These are phyloP conservation scores for Apogon talboti DNA, from an alignment of 2,797 vertebrate species.

Conservation along the genomic window DNA sequence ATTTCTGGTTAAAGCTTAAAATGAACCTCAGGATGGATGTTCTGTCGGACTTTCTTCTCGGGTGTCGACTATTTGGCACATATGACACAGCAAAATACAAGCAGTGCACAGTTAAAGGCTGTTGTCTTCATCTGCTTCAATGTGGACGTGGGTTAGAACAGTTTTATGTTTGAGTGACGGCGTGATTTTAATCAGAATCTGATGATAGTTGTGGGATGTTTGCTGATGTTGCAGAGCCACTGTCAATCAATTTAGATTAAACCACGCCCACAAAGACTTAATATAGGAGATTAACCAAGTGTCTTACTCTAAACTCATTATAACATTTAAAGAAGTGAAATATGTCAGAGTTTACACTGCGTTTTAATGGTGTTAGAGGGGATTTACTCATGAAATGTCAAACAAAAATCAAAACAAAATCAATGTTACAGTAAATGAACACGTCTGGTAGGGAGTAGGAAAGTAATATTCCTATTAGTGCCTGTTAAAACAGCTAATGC, in stretches of 20 bases:
- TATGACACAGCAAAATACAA: constrained; percentile 44
- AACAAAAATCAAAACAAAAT: constrained; percentile 19
- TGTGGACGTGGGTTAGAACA: too few relatives aligned
- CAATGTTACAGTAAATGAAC: constrained; percentile 36
- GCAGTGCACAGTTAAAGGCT: constrained; percentile 33
- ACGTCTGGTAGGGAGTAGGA: too few relatives aligned
- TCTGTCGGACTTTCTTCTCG: constrained; percentile 55
- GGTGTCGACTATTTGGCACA: constrained; percentile 54
- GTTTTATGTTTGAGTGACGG: too few relatives aligned
- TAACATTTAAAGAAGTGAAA: not conserved
- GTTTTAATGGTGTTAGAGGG: too few relatives aligned
- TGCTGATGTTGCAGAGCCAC: constrained; percentile 9
- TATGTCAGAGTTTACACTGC: not conserved
- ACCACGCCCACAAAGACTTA: constrained; percentile 9
- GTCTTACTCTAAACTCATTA: too few relatives aligned
- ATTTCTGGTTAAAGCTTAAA: constrained; percentile 43
- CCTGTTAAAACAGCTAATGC: constrained; percentile 25
- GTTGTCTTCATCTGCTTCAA: too few relatives aligned
- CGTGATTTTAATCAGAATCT: too few relatives aligned
- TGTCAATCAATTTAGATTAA: constrained; percentile 7
- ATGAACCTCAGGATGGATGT: constrained; percentile 33
- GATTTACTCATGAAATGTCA: too few relatives aligned
- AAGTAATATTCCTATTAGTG: constrained; percentile 11
- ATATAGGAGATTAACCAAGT: constrained; percentile 6
- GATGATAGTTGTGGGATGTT: not conserved